Base-by-base conservation (phyloP, 2,797 vertebrate species). In the Myiotriccus ornatus region DNA sequence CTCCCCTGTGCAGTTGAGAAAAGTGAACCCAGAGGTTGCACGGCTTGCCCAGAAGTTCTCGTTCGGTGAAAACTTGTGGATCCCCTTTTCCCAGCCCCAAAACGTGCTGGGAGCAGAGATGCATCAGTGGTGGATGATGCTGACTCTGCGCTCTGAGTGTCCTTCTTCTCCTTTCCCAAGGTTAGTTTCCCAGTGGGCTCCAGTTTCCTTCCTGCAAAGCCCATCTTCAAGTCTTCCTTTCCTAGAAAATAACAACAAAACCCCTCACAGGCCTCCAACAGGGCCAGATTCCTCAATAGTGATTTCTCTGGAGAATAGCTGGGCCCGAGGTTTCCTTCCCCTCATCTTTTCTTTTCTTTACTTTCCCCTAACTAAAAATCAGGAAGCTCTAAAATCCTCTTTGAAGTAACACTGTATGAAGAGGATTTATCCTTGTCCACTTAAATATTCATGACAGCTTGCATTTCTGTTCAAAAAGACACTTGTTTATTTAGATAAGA, bases 401-500 rank as follows among this genome's bases (percentile, higher is more conserved):
- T 97, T 97, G 97, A 97, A 97, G 96, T 96, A 93, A 88, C 71
- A 60, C 75, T 95, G 95, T 95, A 81, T 94, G 92, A 95, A 97
- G 96, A 96, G 90, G 96, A 95, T 97, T 98, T 96, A 96, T 97
- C 97, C 96, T 90, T 97, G 96, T 98, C 97, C 97, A 97, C 97
- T 98, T 97, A 98, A 98, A 98, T 98, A 98, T 98, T 98, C 98
- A 98, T 98, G 97, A 94, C 97, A 97, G 96, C 95, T 97, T 97
- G 96, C 97, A 94, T 97, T 97, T 95, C 94, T 97, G 96, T 97
- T 97, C 97, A 97, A 97, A 98, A 97, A 98, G 97, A 98, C 98
- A 98, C 97, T 98, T 98, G 98, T 98, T 98, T 98, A 98, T 98
- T 98, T 98, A 98, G 98, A 98, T 98, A 98, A 98, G 98, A 98